A percentile compares a stretch with the other conserved stretches of the same genome.
phyloP scores from a whole-genome alignment of 2,797 vertebrate species.

The Prionace glauca region DNA sequence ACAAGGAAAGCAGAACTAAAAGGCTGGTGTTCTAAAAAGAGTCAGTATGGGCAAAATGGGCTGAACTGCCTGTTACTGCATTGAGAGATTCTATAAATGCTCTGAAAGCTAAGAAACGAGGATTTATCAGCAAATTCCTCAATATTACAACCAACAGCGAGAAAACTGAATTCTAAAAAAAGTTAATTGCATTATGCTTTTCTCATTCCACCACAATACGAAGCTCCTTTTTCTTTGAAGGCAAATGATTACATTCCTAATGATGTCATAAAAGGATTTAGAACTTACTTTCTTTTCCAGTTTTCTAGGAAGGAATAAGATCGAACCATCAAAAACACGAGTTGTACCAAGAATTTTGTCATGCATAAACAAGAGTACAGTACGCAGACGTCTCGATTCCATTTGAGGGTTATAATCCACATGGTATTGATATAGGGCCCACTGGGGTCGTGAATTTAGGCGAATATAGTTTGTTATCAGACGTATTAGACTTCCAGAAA shows the following conservation, averaged over 20 bases:
- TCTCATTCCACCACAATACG: not conserved
- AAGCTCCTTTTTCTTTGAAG: not conserved
- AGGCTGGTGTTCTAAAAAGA: not conserved
- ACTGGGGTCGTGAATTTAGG: slow-evolving; percentile 77
- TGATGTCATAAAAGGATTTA: slow-evolving; percentile 45
- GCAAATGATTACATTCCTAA: not conserved
- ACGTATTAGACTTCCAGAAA: slow-evolving; percentile 61
- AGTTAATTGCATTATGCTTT: not conserved
- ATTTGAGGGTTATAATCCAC: slow-evolving; percentile 76
- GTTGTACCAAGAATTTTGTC: slow-evolving; percentile 70
- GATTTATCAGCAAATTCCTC: not conserved
- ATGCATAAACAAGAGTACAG: slow-evolving; percentile 78
- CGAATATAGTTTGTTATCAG: slow-evolving; percentile 77
- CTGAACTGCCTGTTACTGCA: not conserved
- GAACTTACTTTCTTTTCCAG: slow-evolving; percentile 64
- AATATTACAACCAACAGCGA: not conserved
- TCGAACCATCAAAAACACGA: slow-evolving; percentile 75
- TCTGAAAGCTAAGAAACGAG: not conserved
- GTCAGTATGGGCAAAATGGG: not conserved
- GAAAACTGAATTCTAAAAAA: not conserved
- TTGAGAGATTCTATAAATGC: not conserved
- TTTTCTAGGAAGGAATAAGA: slow-evolving; percentile 73
- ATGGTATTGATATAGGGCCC: slow-evolving; percentile 88
- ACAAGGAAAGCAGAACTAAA: not conserved
- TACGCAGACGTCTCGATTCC: slow-evolving; percentile 77